Conservation (phyloP, 2,113 vertebrate species). For the Canis aureus region DNA sequence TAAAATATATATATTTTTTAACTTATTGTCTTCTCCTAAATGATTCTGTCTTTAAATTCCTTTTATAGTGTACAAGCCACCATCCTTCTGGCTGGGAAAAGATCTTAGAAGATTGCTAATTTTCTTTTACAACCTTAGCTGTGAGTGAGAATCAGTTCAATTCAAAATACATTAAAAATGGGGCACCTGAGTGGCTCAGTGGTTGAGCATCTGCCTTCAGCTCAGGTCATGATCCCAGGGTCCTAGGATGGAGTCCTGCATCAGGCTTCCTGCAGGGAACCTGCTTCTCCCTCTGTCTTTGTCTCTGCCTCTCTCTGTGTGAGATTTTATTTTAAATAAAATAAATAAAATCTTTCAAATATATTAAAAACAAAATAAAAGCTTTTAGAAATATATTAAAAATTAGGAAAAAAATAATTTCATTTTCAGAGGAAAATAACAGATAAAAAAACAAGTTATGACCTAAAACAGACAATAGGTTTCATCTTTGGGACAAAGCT, state of each 20-base stretch:
- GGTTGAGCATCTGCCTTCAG: no score
- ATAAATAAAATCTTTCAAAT: no score
- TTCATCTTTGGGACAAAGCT: background rate
- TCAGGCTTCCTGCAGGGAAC: no score
- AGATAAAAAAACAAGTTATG: background rate
- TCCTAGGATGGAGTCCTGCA: no score
- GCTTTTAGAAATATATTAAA: background rate
- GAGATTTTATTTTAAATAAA: no score
- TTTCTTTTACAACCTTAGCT: background rate
- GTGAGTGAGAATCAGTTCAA: background rate
- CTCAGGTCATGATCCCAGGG: no score
- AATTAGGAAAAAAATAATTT: background rate
- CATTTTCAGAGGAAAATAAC: background rate
- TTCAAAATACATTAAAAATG: background rate
- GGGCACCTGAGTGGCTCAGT: no score
- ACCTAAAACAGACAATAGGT: background rate
- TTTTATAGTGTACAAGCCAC: background rate
- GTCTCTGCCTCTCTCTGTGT: no score
- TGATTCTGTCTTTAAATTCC: constrained; percentile 37
- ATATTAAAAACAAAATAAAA: no score
- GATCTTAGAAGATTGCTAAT: background rate
- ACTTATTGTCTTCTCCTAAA: background rate
- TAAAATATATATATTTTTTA: no score
- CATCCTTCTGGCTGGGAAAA: background rate
- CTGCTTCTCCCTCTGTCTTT: no score